phyloP scores from a whole-genome alignment of 1,140 invertebrate genomes.

The Charaxes varanes region DNA sequence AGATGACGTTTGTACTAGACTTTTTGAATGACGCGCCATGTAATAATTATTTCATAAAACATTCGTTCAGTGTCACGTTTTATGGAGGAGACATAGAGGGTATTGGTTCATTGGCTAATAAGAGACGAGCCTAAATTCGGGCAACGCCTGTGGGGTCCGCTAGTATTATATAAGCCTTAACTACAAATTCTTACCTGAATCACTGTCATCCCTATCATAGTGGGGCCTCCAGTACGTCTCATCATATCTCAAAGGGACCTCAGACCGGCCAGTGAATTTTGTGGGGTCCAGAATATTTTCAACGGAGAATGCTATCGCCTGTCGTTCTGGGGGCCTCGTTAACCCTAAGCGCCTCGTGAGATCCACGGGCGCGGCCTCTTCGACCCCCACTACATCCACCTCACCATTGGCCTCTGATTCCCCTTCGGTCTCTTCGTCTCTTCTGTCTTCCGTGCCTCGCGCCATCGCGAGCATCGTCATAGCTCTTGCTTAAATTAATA shows the following conservation, averaged over 20 bases:
- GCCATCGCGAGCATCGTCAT: constrained; percentile 72
- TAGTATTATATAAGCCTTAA: neutral
- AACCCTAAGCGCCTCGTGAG: constrained; percentile 52
- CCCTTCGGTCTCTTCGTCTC: constrained; percentile 43
- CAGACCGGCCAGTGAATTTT: constrained; percentile 85
- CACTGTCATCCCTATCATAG: constrained; percentile 74
- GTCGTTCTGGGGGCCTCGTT: constrained; percentile 54
- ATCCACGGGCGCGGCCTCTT: constrained; percentile 63
- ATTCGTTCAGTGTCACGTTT: too few species aligned
- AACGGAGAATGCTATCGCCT: constrained; percentile 86
- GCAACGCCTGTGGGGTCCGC: too few species aligned
- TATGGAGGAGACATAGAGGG: too few species aligned
- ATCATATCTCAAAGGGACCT: constrained; percentile 51
- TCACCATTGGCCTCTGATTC: constrained; percentile 51
- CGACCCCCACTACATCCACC: constrained; percentile 62
- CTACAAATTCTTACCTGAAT: constrained; percentile 67
- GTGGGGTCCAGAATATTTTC: constrained; percentile 94
- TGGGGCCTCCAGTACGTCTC: constrained; percentile 78
- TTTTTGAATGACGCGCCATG: too few species aligned
- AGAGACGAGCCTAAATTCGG: too few species aligned
- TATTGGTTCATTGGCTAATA: too few species aligned
- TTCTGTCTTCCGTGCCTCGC: constrained; percentile 56
- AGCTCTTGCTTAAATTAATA: constrained; percentile 36
- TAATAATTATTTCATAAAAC: too few species aligned
- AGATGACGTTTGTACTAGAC: too few species aligned